Evolutionary conservation across 2,888 invertebrate genomes (phyloP), one percentile per base, ranked within the genome.

Genomic region (Drosophila paramelanica): DNA sequence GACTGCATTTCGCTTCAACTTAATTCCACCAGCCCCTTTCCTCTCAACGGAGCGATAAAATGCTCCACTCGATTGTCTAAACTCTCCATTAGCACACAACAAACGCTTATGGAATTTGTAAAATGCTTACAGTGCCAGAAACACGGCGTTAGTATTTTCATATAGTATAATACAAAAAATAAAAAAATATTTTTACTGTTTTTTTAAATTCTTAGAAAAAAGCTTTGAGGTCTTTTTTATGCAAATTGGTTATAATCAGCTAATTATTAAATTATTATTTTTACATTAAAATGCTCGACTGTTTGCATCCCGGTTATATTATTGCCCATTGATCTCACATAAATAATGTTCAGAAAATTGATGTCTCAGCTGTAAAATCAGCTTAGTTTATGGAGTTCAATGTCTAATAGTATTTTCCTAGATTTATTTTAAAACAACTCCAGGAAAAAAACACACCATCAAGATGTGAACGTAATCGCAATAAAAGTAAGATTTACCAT

Each of bases 401-500:
- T 67, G 51, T 51, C 31, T 23, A 49, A 43, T 20, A 66, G 55
- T 42, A 66, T 47, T 31, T 50, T 33, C 46, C 17, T 20, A 23
- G 39, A 33, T 36, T 47, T 56, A 25, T 38, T 47, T 31, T 49
- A 11, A 41, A 33, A 20, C 17, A 11, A 23, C n/a, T 14, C 33
- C 42, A n/a, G 13, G 0, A 45, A 33, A 59, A 38, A 67, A 20
- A 25, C 39, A 49, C 52, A 43, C 17, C 38, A 42, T 11, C 33
- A 64, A 43, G 53, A 68, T 78, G 78, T 68, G 67, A 75, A 64
- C 62, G 76, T 60, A 62, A 59, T 53, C 51, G 76, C 77, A 79
- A 79, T 81, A 79, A 81, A 81, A 71, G 79, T 81, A 79, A 81
- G 71, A 68, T 81, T 79, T 67, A 60, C 57, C 67, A 79, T 75